Conservation (phyloP, 2,797 vertebrate genomes). For the Prunella strophiata region DNA sequence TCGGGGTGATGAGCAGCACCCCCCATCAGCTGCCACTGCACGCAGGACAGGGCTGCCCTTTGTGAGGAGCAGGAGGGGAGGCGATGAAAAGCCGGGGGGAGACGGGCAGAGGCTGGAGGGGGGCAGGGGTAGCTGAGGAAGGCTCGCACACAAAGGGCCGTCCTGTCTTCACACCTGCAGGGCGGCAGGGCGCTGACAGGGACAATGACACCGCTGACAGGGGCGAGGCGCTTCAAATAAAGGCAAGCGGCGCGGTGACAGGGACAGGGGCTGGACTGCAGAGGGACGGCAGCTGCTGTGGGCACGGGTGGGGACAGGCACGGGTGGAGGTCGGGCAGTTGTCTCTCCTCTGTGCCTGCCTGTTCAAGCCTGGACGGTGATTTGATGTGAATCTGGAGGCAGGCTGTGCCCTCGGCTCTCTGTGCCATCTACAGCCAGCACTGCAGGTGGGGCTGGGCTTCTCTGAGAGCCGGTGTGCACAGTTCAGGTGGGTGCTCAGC, state of each 20-base stretch:
- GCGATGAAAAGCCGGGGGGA: neutral
- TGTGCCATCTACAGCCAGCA: neutral
- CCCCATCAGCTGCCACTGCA: neutral
- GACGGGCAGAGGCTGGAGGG: constrained; percentile 67
- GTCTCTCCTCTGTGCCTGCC: neutral
- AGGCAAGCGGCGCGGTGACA: constrained; percentile 60
- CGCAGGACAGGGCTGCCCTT: constrained; percentile 73
- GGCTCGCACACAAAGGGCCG: constrained; percentile 69
- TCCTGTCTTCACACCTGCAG: constrained; percentile 80
- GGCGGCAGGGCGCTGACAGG: constrained; percentile 3
- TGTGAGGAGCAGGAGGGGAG: constrained; percentile 62
- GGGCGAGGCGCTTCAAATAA: constrained; percentile 71
- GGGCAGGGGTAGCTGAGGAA: neutral
- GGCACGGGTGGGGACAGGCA: neutral
- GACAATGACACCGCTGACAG: constrained; percentile 64
- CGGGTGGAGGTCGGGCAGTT: accelerated
- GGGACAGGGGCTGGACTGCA: constrained; percentile 12
- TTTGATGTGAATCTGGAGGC: neutral
- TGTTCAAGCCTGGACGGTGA: neutral
- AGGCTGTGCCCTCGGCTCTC: neutral
- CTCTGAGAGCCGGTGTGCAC: neutral
- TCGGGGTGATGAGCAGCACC: accelerated
- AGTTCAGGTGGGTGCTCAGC: neutral
- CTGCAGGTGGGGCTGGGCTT: neutral
- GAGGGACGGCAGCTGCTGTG: neutral